phyloP scores from a whole-genome alignment of 1,140 invertebrate genomes.

The Aphidius ervi region DNA sequence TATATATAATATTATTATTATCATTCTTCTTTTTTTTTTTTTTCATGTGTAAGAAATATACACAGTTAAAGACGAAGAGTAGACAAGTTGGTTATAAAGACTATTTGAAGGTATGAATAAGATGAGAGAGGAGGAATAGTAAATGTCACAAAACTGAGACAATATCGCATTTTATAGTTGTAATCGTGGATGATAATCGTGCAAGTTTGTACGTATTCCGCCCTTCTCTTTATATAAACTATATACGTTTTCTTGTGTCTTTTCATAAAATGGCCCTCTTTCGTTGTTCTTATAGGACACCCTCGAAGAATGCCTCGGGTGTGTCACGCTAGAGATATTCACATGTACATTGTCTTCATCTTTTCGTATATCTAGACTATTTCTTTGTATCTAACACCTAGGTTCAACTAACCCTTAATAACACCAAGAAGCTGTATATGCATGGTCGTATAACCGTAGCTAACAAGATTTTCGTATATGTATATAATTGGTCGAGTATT shows the following conservation, averaged over 20 bases:
- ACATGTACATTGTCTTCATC: conserved; percentile 8
- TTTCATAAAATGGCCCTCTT: conserved; percentile 27
- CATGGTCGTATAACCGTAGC: conserved; percentile 45
- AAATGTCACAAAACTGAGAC: conserved; percentile 25
- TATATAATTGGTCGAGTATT: conserved; percentile 56
- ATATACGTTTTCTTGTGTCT: conserved; percentile 13
- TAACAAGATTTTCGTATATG: conserved; percentile 52
- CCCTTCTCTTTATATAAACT: conserved; percentile 14
- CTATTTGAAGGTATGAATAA: neutral
- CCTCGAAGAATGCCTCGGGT: conserved; percentile 45
- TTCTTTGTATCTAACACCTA: conserved; percentile 3
- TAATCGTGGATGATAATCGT: conserved; percentile 49
- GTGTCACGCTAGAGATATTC: conserved; percentile 29
- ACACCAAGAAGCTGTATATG: conserved; percentile 25
- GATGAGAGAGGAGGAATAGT: conserved; percentile 11
- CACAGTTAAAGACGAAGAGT: neutral
- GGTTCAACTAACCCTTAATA: conserved; percentile 25
- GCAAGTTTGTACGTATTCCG: conserved; percentile 42
- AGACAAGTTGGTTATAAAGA: conserved; percentile 4
- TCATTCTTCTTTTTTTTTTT: too few relatives aligned
- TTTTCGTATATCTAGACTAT: conserved; percentile 6
- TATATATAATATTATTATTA: conserved; percentile 3
- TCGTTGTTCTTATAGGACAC: conserved; percentile 29
- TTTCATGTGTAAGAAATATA: neutral
- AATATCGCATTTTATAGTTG: conserved; percentile 49